Percentiles rank a stretch among this genome's conserved stretches.
These are phyloP conservation scores for Ahaetulla prasina DNA, from an alignment of 2,113 vertebrate species.

Conservation along the genomic window DNA sequence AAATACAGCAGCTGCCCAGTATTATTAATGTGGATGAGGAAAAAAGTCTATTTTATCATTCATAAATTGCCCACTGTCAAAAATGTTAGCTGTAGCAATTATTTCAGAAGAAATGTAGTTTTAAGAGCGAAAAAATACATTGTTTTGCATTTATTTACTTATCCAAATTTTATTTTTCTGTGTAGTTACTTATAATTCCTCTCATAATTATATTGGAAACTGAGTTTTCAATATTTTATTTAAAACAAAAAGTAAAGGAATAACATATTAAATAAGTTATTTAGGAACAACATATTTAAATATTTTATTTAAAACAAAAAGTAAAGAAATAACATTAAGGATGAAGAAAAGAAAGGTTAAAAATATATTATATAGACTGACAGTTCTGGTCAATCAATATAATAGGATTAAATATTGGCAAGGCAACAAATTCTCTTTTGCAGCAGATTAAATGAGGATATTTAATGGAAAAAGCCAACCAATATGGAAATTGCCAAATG, in stretches of 20 bases:
- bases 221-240: not conserved
- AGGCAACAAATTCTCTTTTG: fast-evolving
- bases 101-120: not conserved
- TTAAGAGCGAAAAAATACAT: not conserved
- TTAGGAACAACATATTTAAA: not conserved
- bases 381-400: not conserved
- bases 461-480: not conserved
- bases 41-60: not conserved
- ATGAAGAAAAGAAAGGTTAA: not conserved
- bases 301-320: not conserved
- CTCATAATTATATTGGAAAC: not conserved
- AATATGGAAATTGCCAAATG: not conserved
- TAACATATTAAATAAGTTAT: not conserved
- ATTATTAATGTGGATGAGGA: not conserved
- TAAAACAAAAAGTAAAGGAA: not conserved
- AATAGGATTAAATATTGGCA: not conserved
- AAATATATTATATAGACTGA: not conserved
- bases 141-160: not conserved
- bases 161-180: not conserved
- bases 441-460: not conserved
- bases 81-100: not conserved
- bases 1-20: not conserved
- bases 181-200: fast-evolving
- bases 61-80: not conserved
- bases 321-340: not conserved